Base-by-base conservation (phyloP, 2,888 invertebrate species). In the Hetaerina titia region DNA sequence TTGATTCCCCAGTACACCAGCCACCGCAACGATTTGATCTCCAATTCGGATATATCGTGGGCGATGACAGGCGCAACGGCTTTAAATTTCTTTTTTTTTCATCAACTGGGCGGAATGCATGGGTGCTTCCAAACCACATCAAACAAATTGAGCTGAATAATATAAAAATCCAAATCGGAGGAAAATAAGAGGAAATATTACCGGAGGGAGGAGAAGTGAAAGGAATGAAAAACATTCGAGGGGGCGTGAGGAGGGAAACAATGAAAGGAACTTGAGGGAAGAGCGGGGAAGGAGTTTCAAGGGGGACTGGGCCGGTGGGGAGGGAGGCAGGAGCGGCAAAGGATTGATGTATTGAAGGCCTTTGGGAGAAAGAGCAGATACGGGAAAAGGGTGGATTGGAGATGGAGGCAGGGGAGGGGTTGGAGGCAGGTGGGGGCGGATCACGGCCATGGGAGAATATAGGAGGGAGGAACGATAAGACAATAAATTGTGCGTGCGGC, bases 301-400 rank as follows among this genome's bases (percentile, higher is more conserved):
- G 11, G 81, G 90, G 31, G 1, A n/a, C 11, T 17, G 25, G n/a
- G 2, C 9, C n/a, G 60, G 63, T 2, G n/a, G n/a, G 89, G 57
- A n/a, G 17, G 56, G 45, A 31, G 89, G 11, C 13, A 45, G 45
- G 8, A 31, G 56, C 89, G 25, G 56, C 25, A 90, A 31, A 31
- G 81, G 92, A 92, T 89, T 89, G 89, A 89, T 89, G 89, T 58
- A 58, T 56, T 89, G 89, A 89, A 89, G 89, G 57, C 89, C 89
- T 81, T 31, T 25, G 25, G 81, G 81, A 45, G 45, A 45, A 45
- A 45, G 45, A 45, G 45, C 45, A 45, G 45, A n/a, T n/a, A n/a
- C 19, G 69, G 19, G 69, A 45, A n/a, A 45, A 45, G 22, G 89
- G 89, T 9, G 58, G 57, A n/a, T 11, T 57, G 45, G 17, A 22